Evolutionary conservation across 2,113 vertebrate genomes (phyloP).

Genomic region (Saimiri boliviensis): DNA sequence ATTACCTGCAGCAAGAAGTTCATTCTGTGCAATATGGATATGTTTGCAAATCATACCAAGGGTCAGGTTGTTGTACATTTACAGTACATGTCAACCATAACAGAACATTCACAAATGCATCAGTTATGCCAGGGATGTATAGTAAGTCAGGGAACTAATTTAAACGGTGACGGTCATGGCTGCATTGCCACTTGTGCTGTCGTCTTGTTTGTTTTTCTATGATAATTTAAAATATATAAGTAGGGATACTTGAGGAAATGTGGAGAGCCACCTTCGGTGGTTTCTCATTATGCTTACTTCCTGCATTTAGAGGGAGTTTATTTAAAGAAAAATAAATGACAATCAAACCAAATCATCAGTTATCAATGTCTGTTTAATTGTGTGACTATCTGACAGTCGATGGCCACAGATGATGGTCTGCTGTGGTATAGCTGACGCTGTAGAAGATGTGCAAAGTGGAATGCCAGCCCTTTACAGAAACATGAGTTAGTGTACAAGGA

Average conservation of each 20-base stretch:
- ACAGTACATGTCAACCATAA: background rate
- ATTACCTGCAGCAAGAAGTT: background rate
- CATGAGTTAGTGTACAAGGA: background rate
- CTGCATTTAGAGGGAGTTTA: conserved; percentile 63
- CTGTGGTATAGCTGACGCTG: background rate
- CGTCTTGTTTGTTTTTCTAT: conserved; percentile 69
- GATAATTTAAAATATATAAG: conserved; percentile 74
- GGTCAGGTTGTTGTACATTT: background rate
- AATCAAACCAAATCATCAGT: conserved; percentile 77
- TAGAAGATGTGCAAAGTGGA: background rate
- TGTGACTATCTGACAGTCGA: background rate
- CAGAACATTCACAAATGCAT: background rate
- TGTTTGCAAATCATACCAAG: background rate
- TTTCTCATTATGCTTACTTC: conserved; percentile 58
- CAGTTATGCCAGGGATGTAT: conserved; percentile 55
- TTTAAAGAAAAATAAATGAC: conserved; percentile 77
- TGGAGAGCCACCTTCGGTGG: conserved; percentile 56
- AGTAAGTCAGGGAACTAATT: conserved; percentile 73
- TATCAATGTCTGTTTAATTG: background rate
- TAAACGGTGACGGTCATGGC: conserved; percentile 5
- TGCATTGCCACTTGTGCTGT: conserved; percentile 39
- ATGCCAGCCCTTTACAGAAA: background rate
- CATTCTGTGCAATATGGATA: conserved; percentile 56
- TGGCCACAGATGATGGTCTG: background rate
- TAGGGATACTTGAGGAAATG: conserved; percentile 65